Evolutionary conservation across 2,113 vertebrate species (phyloP).

Genomic region (Pedetes capensis): DNA sequence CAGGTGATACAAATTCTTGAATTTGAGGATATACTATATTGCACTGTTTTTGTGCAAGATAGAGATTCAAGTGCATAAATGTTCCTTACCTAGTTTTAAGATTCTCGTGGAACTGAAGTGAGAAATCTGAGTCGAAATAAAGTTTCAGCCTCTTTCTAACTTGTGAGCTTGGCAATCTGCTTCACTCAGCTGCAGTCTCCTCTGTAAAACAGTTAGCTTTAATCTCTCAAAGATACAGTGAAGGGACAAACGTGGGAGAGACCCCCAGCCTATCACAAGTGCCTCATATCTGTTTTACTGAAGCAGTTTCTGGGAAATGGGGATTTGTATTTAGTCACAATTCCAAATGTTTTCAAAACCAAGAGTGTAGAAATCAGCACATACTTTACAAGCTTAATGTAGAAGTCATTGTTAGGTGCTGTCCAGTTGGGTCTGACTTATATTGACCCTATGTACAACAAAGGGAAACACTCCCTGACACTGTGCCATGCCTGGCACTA

Average conservation of each 20-base stretch:
- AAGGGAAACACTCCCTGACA: no score
- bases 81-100: background rate
- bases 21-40: background rate
- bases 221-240: background rate
- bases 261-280: accelerated
- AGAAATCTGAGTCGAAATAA: background rate
- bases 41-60: background rate
- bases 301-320: background rate
- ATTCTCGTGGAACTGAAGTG: background rate
- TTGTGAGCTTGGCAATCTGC: background rate
- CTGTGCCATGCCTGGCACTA: no score
- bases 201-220: background rate
- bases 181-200: background rate
- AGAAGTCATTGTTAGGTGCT: no score
- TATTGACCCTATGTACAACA: no score
- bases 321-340: background rate
- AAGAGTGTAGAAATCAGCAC: background rate
- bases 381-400: background rate
- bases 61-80: background rate
- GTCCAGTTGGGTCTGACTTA: no score
- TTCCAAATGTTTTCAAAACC: background rate
- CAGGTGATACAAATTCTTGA: background rate
- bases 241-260: background rate
- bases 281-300: background rate
- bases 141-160: background rate